Evolutionary conservation across 2,797 vertebrate genomes (phyloP).

Genomic region (Orientallactaga sibirica): DNA sequence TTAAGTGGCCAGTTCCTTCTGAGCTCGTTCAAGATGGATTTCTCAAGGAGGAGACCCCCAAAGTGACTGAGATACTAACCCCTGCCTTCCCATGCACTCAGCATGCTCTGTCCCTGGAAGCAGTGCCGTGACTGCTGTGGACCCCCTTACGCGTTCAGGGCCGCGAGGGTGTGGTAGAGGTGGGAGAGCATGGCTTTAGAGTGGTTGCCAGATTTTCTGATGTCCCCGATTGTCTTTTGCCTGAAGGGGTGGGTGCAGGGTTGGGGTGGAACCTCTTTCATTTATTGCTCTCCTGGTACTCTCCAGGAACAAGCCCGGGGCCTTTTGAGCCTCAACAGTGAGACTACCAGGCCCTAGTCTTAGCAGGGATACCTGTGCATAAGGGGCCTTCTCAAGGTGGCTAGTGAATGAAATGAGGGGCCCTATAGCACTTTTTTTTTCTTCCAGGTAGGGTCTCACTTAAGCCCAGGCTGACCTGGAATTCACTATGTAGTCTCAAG

Average conservation of each 20-base stretch:
- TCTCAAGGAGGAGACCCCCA: background rate
- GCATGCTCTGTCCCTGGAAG: background rate
- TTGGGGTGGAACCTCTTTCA: background rate
- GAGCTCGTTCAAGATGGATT: background rate
- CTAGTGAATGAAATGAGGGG: background rate
- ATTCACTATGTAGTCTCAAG: no score
- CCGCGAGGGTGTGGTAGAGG: background rate
- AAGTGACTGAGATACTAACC: background rate
- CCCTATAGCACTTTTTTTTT: no score
- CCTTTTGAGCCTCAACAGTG: background rate
- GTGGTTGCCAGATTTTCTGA: constrained; percentile 30
- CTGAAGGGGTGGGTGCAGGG: background rate
- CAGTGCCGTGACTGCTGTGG: background rate
- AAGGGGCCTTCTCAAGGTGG: background rate
- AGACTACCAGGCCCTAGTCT: background rate
- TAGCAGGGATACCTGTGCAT: background rate
- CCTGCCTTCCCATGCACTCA: no score
- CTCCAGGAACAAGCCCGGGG: background rate
- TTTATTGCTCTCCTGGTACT: background rate
- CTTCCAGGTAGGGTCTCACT: no score
- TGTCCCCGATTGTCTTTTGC: constrained; percentile 48
- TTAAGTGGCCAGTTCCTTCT: background rate
- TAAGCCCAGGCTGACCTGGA: no score
- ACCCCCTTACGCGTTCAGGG: background rate
- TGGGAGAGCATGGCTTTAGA: background rate